These are phyloP conservation scores for Anolis sagrei DNA, from an alignment of 2,113 vertebrate species.

Conservation along the genomic window DNA sequence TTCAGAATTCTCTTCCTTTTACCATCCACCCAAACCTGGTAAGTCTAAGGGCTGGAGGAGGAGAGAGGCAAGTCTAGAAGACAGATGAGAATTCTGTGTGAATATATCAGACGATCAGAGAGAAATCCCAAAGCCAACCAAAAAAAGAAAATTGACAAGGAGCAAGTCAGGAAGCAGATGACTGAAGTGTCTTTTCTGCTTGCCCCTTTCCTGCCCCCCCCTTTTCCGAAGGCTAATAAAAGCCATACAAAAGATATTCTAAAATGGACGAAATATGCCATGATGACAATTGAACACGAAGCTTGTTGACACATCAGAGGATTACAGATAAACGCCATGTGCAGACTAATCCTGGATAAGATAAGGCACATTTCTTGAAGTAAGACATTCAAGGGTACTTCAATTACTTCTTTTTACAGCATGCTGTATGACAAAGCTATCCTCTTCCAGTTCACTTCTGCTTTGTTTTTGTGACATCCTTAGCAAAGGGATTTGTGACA, in stretches of 20 bases:
- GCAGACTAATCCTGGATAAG: neutral
- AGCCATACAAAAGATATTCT: neutral
- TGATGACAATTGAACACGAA: neutral
- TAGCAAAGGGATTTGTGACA: neutral
- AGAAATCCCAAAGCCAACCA: neutral
- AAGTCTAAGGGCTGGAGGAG: neutral
- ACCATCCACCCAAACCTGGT: neutral
- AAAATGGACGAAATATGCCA: neutral
- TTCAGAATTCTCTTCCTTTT: neutral
- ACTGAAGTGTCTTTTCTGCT: neutral
- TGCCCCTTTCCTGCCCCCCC: no score
- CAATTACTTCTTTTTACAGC: neutral
- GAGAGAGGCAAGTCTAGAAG: neutral
- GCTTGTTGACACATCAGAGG: neutral
- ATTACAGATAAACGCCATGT: neutral
- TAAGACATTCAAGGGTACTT: slow-evolving; percentile 1
- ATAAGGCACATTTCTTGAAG: neutral
- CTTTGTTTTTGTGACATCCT: neutral
- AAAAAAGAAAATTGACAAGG: neutral
- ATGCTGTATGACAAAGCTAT: no score
- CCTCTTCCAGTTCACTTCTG: neutral
- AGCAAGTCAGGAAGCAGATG: neutral
- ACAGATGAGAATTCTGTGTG: neutral
- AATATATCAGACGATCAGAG: neutral
- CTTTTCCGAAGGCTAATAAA: neutral